A percentile compares a stretch with the other conserved stretches of the same genome.
Evolutionary conservation across 1,140 invertebrate species (phyloP).

Genomic region (Bombus consobrinus): DNA sequence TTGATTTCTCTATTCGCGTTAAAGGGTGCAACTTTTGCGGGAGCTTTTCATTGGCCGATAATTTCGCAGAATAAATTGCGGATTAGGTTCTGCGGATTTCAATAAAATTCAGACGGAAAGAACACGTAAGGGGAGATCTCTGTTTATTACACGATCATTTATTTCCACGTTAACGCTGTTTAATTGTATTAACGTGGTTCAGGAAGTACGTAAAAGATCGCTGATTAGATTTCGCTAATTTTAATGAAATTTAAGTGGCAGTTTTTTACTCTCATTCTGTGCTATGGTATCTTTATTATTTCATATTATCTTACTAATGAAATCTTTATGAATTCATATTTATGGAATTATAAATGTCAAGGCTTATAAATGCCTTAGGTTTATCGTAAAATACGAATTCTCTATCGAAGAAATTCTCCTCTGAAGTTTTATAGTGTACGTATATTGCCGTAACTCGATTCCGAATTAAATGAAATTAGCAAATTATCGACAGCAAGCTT

Average conservation of each 20-base stretch:
- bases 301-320: background rate
- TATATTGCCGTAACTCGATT: too few relatives aligned
- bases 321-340: background rate
- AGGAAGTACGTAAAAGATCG: background rate
- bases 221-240: background rate
- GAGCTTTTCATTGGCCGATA: background rate
- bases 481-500: too few relatives aligned
- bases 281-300: background rate
- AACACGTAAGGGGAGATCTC: background rate
- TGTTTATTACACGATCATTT: constrained; percentile 1
- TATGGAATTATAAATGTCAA: background rate
- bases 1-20: background rate
- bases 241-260: background rate
- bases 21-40: background rate
- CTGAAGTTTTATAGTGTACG: too few relatives aligned
- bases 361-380: too few relatives aligned
- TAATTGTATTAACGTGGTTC: background rate
- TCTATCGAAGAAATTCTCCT: too few relatives aligned
- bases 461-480: too few relatives aligned
- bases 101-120: background rate
- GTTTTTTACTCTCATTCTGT: background rate
- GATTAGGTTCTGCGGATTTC: background rate
- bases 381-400: too few relatives aligned
- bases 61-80: background rate
- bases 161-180: background rate